These are phyloP conservation scores for Halictus quadricinctus DNA, from an alignment of 2,888 invertebrate genomes.

Conservation along the genomic window DNA sequence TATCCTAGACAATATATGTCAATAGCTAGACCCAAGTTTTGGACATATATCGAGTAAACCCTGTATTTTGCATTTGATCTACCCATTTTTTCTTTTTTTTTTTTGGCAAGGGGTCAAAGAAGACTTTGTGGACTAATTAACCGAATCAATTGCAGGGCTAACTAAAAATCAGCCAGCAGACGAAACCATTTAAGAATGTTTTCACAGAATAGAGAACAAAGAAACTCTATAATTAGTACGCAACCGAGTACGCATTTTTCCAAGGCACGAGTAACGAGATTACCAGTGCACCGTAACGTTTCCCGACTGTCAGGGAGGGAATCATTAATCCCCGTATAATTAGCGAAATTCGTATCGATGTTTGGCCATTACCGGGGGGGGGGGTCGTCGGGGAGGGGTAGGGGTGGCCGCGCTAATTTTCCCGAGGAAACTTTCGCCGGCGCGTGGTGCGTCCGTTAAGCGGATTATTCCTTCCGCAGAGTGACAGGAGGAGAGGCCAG, in stretches of 20 bases:
- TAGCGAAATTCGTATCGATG: constrained; percentile 36
- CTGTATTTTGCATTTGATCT: no score
- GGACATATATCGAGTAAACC: no score
- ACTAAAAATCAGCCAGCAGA: not conserved
- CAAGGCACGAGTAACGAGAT: not conserved
- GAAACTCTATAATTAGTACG: not conserved
- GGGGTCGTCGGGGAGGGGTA: not conserved
- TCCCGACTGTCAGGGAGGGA: not conserved
- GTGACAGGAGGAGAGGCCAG: constrained; percentile 47
- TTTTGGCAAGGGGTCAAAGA: no score
- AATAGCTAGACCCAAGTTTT: no score
- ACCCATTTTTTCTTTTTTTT: no score
- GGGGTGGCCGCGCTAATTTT: constrained; percentile 44
- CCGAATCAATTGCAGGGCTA: not conserved
- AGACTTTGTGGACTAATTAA: not conserved
- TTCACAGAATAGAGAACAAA: not conserved
- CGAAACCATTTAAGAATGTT: not conserved
- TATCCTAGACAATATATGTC: no score
- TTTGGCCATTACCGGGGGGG: constrained; percentile 17
- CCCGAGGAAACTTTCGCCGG: constrained; percentile 41
- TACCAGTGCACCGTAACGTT: not conserved
- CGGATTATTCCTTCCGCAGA: constrained; percentile 65
- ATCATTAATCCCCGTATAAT: constrained; percentile 39
- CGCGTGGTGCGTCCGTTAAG: constrained; percentile 54
- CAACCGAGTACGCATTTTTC: not conserved